Conservation (phyloP, 2,888 invertebrate species). For the Strigamia crassipes region DNA sequence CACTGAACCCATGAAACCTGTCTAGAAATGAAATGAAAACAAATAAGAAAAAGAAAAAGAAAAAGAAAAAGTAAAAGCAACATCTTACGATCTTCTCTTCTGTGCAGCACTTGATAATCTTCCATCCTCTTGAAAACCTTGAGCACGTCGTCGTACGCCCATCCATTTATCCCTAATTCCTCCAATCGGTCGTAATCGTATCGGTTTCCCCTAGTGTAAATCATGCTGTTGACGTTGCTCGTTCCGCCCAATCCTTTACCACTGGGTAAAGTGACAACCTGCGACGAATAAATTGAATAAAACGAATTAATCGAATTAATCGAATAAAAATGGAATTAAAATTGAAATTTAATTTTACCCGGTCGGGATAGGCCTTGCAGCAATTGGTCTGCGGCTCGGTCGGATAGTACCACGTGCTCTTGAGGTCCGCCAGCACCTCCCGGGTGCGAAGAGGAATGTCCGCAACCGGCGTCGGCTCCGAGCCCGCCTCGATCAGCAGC, state of each 20-base stretch:
- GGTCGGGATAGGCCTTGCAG: slow-evolving; percentile 14
- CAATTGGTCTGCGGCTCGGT: slow-evolving; percentile 7
- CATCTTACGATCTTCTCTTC: slow-evolving; percentile 28
- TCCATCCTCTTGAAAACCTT: slow-evolving; percentile 61
- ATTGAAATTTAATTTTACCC: neutral
- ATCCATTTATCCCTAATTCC: slow-evolving; percentile 58
- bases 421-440: neutral
- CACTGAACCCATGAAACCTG: slow-evolving; percentile 51
- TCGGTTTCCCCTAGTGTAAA: slow-evolving; percentile 60
- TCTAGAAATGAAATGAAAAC: slow-evolving; percentile 25
- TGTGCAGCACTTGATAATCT: slow-evolving; percentile 51
- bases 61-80: neutral
- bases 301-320: too few species aligned
- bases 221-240: slow-evolving; percentile 62
- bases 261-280: slow-evolving; percentile 51
- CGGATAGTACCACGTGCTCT: slow-evolving; percentile 4
- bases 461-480: neutral
- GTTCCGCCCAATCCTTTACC: slow-evolving; percentile 61
- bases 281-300: too few species aligned
- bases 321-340: neutral
- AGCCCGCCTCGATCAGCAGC: slow-evolving; percentile 19
- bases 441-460: slow-evolving; percentile 1
- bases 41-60: too few species aligned
- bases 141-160: slow-evolving; percentile 61
- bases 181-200: slow-evolving; percentile 61